A percentile compares a stretch with the other conserved stretches of the same genome.
phyloP scores from a whole-genome alignment of 1,140 invertebrate species.

The Drosophila obscura region DNA sequence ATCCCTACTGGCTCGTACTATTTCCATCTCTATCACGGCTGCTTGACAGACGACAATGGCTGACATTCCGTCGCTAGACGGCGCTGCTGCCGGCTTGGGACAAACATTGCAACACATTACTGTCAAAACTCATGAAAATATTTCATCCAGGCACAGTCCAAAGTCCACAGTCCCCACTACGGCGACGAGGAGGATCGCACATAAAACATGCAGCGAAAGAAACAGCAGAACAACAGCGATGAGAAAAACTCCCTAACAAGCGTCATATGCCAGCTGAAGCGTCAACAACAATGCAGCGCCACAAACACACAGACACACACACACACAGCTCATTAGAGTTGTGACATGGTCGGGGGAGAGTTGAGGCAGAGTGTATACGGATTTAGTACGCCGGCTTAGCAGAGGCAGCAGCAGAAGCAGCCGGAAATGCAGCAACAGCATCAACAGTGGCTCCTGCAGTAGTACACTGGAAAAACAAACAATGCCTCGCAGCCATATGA shows the following conservation, averaged over 20 bases:
- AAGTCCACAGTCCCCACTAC: background rate
- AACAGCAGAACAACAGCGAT: conserved; percentile 31
- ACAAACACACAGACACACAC: conserved; percentile 7
- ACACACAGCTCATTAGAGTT: conserved; percentile 74
- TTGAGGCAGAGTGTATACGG: conserved; percentile 24
- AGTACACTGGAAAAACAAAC: conserved; percentile 1
- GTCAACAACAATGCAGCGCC: conserved; percentile 73
- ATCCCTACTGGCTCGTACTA: background rate
- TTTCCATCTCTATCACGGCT: background rate
- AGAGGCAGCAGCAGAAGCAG: conserved; percentile 46
- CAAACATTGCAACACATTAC: conserved; percentile 82
- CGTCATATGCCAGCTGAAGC: conserved; percentile 80
- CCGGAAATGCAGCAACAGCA: conserved; percentile 48
- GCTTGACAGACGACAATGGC: background rate
- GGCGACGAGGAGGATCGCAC: conserved; percentile 20
- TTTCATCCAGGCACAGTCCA: conserved; percentile 58
- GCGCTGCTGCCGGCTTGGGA: conserved; percentile 42
- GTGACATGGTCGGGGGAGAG: conserved; percentile 32
- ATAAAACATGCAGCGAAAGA: conserved; percentile 53
- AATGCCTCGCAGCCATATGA: too few species aligned
- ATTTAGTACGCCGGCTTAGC: conserved; percentile 73
- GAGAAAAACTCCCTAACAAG: conserved; percentile 77
- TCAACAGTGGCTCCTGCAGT: conserved; percentile 3
- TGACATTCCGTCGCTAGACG: conserved; percentile 18
- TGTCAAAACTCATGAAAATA: conserved; percentile 83